These are phyloP conservation scores for Venturia canescens DNA, from an alignment of 1,140 invertebrate species.

Conservation along the genomic window DNA sequence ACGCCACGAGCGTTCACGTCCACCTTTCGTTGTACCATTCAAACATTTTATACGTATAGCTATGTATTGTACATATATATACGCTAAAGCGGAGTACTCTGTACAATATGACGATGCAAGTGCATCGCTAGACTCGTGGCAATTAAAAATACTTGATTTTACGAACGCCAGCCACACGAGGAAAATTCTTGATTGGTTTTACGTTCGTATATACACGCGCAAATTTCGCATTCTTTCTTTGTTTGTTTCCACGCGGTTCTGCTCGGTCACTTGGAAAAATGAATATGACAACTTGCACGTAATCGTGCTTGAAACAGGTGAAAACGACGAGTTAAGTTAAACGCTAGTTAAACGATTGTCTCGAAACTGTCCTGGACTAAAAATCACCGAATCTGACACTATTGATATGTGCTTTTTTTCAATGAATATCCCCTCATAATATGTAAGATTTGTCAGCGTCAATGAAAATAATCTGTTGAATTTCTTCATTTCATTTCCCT, in stretches of 20 bases:
- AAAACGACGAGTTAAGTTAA: no score
- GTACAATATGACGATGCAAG: constrained; percentile 25
- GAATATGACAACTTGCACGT: no score
- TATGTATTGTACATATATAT: constrained; percentile 3
- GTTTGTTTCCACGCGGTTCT: neutral
- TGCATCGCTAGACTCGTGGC: constrained; percentile 9
- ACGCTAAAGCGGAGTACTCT: neutral
- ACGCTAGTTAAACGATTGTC: no score
- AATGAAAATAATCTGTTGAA: no score
- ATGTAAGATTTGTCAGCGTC: no score
- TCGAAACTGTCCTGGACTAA: no score
- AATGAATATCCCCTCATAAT: no score
- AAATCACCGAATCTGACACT: no score
- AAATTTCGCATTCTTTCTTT: constrained; percentile 8
- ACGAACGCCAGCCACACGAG: neutral
- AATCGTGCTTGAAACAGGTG: no score
- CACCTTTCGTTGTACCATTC: neutral
- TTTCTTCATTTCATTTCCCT: no score
- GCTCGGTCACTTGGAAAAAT: no score
- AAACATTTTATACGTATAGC: constrained; percentile 5
- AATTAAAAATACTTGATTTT: constrained; percentile 38
- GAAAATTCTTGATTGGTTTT: constrained; percentile 13
- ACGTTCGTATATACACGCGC: neutral
- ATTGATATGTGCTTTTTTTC: no score
- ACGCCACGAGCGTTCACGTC: neutral